phyloP scores from a whole-genome alignment of 1,140 invertebrate genomes.

The Sminthurinus signatus region DNA sequence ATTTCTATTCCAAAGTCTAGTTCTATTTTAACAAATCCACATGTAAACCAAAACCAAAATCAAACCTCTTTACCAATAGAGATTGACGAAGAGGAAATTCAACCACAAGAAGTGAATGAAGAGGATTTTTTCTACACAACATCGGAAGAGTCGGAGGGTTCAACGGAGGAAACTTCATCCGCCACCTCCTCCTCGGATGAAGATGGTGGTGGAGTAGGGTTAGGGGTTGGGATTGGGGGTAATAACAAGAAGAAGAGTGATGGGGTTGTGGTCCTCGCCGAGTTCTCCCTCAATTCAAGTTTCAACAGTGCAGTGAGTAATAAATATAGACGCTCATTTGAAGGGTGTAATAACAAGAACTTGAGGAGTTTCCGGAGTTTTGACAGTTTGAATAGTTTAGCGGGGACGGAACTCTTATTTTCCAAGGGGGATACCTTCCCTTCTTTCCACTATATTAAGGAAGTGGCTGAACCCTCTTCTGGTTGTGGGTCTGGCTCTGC shows the following conservation, averaged over 20 bases:
- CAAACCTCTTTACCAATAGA: neutral
- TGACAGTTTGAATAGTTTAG: constrained; percentile 35
- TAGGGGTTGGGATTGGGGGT: no score
- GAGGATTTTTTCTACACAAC: constrained; percentile 41
- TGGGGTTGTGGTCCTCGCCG: constrained; percentile 34
- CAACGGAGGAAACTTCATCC: neutral
- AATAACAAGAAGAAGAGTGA: constrained; percentile 28
- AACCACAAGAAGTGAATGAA: constrained; percentile 37
- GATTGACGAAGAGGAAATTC: constrained; percentile 23
- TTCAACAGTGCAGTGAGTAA: constrained; percentile 1
- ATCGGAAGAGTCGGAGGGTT: constrained; percentile 13
- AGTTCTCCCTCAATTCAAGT: constrained; percentile 34
- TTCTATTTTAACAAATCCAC: no score
- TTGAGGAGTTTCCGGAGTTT: constrained; percentile 37
- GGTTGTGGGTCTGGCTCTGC: neutral
- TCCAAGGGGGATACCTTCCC: constrained; percentile 40
- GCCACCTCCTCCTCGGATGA: constrained; percentile 7
- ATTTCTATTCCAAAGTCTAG: no score
- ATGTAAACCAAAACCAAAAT: no score
- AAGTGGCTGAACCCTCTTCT: constrained; percentile 23
- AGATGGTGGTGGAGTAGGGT: constrained; percentile 33
- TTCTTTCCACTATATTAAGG: constrained; percentile 34
- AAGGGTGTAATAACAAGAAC: constrained; percentile 19
- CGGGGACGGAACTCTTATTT: constrained; percentile 40
- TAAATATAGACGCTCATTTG: constrained; percentile 32